phyloP scores from a whole-genome alignment of 2,113 vertebrate genomes.

The Ailurus styani region DNA sequence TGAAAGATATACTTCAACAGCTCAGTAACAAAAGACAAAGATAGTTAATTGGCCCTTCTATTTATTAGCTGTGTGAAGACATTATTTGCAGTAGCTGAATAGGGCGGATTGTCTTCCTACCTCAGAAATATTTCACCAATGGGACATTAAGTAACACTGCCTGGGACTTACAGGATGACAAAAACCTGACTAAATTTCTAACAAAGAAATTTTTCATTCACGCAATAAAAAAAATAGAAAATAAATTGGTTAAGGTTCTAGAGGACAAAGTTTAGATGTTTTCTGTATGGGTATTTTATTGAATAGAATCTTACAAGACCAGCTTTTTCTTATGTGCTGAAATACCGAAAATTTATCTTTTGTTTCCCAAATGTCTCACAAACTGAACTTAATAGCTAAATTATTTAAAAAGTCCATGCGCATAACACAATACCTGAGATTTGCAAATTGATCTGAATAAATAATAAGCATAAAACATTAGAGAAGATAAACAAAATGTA shows the following conservation, averaged over 20 bases:
- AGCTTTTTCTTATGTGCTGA: not conserved
- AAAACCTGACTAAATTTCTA: slow-evolving; percentile 15
- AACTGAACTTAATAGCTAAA: not conserved
- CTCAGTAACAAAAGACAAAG: not conserved
- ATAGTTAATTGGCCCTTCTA: not conserved
- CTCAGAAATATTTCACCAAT: not conserved
- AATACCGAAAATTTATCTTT: not conserved
- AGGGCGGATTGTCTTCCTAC: not conserved
- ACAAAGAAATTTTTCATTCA: not conserved
- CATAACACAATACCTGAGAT: not conserved
- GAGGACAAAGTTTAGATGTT: not conserved
- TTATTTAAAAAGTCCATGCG: not conserved
- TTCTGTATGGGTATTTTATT: not conserved
- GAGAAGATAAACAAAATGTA: not conserved
- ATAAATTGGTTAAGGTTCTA: not conserved
- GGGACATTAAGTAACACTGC: not conserved
- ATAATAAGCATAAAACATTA: not conserved
- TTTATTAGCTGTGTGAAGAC: not conserved
- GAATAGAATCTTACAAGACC: not conserved
- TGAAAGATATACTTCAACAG: not conserved
- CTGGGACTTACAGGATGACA: not conserved
- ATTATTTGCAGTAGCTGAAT: not conserved
- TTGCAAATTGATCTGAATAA: not conserved
- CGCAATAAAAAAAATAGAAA: not conserved
- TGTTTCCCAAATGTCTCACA: not conserved